Conservation (phyloP, 2,113 vertebrate genomes). For the Erythrocercus mccallii region DNA sequence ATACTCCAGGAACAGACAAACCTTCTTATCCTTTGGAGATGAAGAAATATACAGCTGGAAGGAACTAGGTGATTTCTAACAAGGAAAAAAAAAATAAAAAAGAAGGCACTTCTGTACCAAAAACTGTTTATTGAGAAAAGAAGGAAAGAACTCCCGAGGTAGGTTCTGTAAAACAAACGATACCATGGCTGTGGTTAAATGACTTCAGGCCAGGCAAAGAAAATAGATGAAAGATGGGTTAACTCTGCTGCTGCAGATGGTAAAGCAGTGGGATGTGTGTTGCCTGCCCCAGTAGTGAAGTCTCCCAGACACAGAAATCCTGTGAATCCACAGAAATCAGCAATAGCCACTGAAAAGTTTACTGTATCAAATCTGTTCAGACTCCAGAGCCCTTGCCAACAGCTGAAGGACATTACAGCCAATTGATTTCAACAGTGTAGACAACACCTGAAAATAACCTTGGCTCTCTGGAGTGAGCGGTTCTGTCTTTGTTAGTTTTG, state of each 20-base stretch:
- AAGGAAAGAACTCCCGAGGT: neutral
- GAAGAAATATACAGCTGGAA: neutral
- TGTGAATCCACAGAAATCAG: neutral
- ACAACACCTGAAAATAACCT: neutral
- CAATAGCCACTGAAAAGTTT: neutral
- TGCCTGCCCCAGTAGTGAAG: neutral
- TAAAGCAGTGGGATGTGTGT: neutral
- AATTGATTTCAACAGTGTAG: neutral
- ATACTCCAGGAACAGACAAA: neutral
- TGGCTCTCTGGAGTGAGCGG: neutral
- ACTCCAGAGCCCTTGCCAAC: neutral
- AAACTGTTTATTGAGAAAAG: neutral
- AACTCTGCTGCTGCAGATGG: neutral
- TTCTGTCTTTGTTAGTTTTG: constrained; percentile 32
- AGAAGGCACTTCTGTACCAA: neutral
- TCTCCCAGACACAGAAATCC: neutral
- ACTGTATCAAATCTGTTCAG: neutral
- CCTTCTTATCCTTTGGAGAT: neutral
- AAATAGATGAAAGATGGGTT: neutral
- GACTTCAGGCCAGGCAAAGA: neutral
- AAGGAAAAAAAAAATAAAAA: neutral
- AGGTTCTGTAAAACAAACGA: neutral
- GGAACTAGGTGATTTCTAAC: neutral
- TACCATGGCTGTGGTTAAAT: neutral
- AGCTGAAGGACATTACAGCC: neutral